A percentile compares a stretch with the other conserved stretches of the same genome.
Conservation (phyloP, 2,888 invertebrate species). For the Campoplex nolae region DNA sequence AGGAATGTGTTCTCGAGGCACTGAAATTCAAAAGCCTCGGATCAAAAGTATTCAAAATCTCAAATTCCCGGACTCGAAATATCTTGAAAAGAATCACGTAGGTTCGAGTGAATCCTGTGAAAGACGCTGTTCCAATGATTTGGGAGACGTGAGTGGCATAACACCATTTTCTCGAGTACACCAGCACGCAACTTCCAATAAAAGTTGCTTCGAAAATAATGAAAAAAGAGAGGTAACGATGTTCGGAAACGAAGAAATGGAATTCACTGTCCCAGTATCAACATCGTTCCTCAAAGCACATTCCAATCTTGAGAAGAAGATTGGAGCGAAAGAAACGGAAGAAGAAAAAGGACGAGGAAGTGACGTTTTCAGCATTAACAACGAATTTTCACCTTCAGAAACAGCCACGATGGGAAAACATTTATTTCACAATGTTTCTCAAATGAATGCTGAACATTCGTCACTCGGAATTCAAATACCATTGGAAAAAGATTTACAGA, state of each 20-base stretch:
- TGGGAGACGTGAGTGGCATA: conserved; percentile 30
- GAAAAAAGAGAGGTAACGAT: background rate
- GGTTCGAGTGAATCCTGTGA: background rate
- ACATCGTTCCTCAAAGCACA: background rate
- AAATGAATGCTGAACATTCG: background rate
- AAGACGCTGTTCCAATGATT: background rate
- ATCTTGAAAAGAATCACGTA: background rate
- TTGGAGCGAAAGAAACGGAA: background rate
- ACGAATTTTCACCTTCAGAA: background rate
- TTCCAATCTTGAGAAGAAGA: background rate
- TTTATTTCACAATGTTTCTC: background rate
- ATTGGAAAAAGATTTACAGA: background rate
- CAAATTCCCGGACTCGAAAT: background rate
- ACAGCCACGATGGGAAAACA: background rate
- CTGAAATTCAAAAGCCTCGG: background rate
- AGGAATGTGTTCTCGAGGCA: background rate
- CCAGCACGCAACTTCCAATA: background rate
- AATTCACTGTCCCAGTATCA: conserved; percentile 60
- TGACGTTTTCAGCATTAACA: background rate
- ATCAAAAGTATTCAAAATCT: background rate
- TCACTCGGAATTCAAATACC: background rate
- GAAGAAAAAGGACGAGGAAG: background rate
- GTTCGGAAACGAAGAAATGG: conserved; percentile 54
- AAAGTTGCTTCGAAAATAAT: background rate
- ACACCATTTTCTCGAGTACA: background rate